Evolutionary conservation across 2,113 vertebrate genomes (phyloP), one percentile per base, ranked within the genome.

Genomic region (Phaethon lepturus): DNA sequence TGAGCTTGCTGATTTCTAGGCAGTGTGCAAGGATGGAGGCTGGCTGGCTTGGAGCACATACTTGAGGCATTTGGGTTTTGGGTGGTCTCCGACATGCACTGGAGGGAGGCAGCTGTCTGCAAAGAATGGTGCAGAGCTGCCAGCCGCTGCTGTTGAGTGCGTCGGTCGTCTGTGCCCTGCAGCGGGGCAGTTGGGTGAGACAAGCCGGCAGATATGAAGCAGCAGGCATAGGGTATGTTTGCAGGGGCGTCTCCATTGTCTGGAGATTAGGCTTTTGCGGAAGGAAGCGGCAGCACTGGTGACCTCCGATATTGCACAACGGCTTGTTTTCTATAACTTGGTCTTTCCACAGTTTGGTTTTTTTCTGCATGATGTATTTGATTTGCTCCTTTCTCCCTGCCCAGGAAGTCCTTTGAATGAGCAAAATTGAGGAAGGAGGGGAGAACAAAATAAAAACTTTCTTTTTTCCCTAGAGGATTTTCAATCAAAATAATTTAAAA

Each of bases 401-500:
- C 74, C 53, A 17, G 0, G 80, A 84, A 82, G 53, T 83, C 42
- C 72, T 94, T 79, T 88, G 88, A 91, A 68, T 62, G 10, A 87
- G 78, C n/a, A 88, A 95, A 96, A 97, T 67, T 67, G 84, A 76
- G 83, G 89, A 94, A 49, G 29, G 33, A 55, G 42, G 18, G 13
- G 40, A 81, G 42, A 88, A 55, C 13, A 63, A 86, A 90, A 92
- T 86, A 90, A 88, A 97, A 97, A 82, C 2, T 10, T 40, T 25
- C 40, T 82, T 97, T 86, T 93, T 72, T 56, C 92, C 71, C 26
- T 44, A 59, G 56, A 91, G 90, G 53, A 72, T 96, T 97, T 98
- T 97, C 78, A 94, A 81, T 97, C 91, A 91, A 96, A 95, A 93
- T 96, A 90, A 95, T 97, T 98, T 97, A 92, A 97, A 82, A 94